A percentile compares a stretch with the other conserved stretches of the same genome.
phyloP scores from a whole-genome alignment of 1,140 invertebrate genomes.

The Drosophila burlai region DNA sequence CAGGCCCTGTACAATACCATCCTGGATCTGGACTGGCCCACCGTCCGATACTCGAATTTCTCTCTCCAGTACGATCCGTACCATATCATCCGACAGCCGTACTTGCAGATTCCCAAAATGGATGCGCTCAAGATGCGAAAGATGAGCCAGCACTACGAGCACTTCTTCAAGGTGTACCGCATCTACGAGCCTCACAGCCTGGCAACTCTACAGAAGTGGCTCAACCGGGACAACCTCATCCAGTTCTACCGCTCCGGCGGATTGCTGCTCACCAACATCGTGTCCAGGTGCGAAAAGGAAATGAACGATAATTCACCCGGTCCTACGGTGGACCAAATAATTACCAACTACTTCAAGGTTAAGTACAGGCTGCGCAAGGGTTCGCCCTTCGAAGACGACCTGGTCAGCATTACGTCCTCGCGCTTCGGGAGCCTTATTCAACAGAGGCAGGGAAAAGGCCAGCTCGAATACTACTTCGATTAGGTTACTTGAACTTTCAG shows the following conservation, averaged over 20 bases:
- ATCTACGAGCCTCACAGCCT: constrained; percentile 49
- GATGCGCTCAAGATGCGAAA: constrained; percentile 41
- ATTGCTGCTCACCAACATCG: constrained; percentile 57
- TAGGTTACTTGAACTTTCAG: background rate
- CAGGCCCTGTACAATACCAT: constrained; percentile 66
- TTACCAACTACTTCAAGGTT: constrained; percentile 60
- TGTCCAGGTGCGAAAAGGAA: constrained; percentile 55
- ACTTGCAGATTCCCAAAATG: constrained; percentile 60
- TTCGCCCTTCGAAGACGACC: background rate
- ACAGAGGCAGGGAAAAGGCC: background rate
- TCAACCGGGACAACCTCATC: constrained; percentile 57
- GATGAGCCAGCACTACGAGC: constrained; percentile 49
- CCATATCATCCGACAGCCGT: constrained; percentile 64
- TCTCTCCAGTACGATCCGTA: constrained; percentile 67
- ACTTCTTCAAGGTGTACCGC: constrained; percentile 60
- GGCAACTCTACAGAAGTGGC: constrained; percentile 53
- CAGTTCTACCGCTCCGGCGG: constrained; percentile 66
- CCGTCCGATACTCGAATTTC: constrained; percentile 65
- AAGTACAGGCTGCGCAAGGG: constrained; percentile 52
- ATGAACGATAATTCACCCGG: constrained; percentile 20
- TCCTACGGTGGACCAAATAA: constrained; percentile 51
- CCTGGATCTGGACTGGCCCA: constrained; percentile 63
- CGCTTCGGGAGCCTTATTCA: background rate
- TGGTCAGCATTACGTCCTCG: constrained; percentile 3
- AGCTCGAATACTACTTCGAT: constrained; percentile 20